A percentile compares a stretch with the other conserved stretches of the same genome.
Evolutionary conservation across 2,113 vertebrate species (phyloP).

Genomic region (Cinclus cinclus): DNA sequence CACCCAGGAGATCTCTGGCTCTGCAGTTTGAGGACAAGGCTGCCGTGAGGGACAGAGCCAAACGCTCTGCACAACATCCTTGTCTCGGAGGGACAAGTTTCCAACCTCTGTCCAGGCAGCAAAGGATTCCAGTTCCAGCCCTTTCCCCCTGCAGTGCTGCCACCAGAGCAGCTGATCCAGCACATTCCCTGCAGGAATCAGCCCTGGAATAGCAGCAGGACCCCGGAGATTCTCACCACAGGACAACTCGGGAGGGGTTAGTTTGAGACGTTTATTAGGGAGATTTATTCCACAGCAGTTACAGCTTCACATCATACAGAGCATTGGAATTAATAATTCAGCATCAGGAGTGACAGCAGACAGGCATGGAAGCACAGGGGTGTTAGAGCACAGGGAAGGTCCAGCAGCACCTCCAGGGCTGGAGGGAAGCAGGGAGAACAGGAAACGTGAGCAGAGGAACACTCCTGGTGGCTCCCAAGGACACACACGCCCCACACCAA

Average conservation of each 20-base stretch:
- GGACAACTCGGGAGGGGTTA: conserved; percentile 29
- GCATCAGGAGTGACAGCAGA: neutral
- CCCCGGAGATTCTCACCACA: conserved; percentile 49
- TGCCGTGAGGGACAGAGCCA: rapidly evolving
- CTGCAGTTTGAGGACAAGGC: rapidly evolving
- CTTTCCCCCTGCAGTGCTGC: rapidly evolving
- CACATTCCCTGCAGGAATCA: neutral
- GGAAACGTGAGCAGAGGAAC: neutral
- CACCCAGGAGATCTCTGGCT: neutral
- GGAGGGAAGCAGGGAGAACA: neutral
- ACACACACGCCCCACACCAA: too few species aligned
- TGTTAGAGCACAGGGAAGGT: neutral
- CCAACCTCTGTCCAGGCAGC: neutral
- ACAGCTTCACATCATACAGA: conserved; percentile 65
- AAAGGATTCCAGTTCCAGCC: neutral
- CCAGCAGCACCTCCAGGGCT: neutral
- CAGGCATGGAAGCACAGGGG: neutral
- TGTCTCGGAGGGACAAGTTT: neutral
- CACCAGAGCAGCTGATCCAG: rapidly evolving
- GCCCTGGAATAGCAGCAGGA: neutral
- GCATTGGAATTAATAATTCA: neutral
- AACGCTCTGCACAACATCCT: neutral
- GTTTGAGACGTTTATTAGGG: conserved; percentile 72
- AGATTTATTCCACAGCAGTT: conserved; percentile 65
- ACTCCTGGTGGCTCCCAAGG: neutral